Evolutionary conservation across 2,113 vertebrate species (phyloP), one percentile per base, ranked within the genome.

Genomic region (Eulemur rufifrons): DNA sequence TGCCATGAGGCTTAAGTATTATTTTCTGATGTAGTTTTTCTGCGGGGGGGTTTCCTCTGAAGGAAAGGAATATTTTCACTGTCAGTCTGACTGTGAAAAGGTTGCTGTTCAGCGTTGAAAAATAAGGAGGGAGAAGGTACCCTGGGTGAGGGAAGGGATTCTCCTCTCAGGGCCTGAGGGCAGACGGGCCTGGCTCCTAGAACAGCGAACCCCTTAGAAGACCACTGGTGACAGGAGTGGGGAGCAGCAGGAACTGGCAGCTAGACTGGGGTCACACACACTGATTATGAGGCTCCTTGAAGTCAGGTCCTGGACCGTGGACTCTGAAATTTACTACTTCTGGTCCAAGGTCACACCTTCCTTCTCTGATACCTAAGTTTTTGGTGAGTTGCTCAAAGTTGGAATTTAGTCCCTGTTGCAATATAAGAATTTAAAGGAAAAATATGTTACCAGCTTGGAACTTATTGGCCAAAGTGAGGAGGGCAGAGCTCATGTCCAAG

Each of bases 21-120:
- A 56, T 42, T 89, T 84, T 86, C n/a, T 89, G 47, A 68, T 59
- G 56, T 84, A 37, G 15, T 56, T 63, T 86, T 87, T 92, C 32
- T 76, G 2, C 17, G 61, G n/a, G 23, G 3, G 0, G 23, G 4
- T 89, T 68, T 91, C 1, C 39, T 77, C 18, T n/a, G 25, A n/a
- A 80, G 27, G 50, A 89, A 93, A 95, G 15, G 13, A 85, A 54
- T 61, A 15, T 61, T 86, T n/a, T 37, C 21, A 39, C 47, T 39
- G 8, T 82, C n/a, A 54, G 17, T 37, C 23, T 69, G 21, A 23
- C 34, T 81, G 34, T 15, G 34, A 42, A 77, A 25, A 77, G 8
- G 3, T 13, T 66, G 11, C 76, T 50, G 17, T 8, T 82, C 32
- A 77, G 39, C 34, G 52, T 54, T 42, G 71, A 25, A 96, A 81